A percentile compares a stretch with the other conserved stretches of the same genome.
These are phyloP conservation scores for Choreutis nemorana DNA, from an alignment of 2,888 invertebrate genomes.

Conservation along the genomic window DNA sequence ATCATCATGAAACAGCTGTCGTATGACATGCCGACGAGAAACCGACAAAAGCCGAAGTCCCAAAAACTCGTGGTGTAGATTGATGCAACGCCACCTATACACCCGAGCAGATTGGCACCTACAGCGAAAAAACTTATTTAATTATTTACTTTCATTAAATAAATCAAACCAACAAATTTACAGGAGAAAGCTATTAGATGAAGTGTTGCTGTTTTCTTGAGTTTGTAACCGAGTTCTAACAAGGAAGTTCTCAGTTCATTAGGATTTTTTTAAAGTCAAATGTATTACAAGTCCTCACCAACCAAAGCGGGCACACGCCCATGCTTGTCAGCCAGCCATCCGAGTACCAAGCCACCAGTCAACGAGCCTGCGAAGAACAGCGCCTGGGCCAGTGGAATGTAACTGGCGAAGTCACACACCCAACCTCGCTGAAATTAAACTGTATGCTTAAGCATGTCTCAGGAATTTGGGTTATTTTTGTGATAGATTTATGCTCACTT, in stretches of 20 bases:
- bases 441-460: no score
- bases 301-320: conserved; percentile 74
- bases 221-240: not conserved
- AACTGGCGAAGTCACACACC: conserved; percentile 4
- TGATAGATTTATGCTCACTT: no score
- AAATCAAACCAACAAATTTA: not conserved
- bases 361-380: conserved; percentile 80
- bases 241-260: not conserved
- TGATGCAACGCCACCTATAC: conserved; percentile 70
- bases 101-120: conserved; percentile 74
- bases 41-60: conserved; percentile 77
- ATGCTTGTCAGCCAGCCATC: conserved; percentile 76
- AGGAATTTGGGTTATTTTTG: no score
- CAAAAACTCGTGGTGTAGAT: conserved; percentile 73
- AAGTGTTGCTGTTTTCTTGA: not conserved
- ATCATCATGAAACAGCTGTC: conserved; percentile 87
- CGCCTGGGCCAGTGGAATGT: conserved; percentile 67
- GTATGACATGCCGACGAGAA: conserved; percentile 82
- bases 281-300: not conserved
- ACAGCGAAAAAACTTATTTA: conserved; percentile 13
- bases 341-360: conserved; percentile 75
- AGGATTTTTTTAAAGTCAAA: no score
- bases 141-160: not conserved
- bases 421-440: conserved; percentile 3
- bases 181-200: not conserved